Percentiles rank a stretch among this genome's conserved stretches.
phyloP scores from a whole-genome alignment of 2,113 vertebrate species.

The Dascyllus trimaculatus region DNA sequence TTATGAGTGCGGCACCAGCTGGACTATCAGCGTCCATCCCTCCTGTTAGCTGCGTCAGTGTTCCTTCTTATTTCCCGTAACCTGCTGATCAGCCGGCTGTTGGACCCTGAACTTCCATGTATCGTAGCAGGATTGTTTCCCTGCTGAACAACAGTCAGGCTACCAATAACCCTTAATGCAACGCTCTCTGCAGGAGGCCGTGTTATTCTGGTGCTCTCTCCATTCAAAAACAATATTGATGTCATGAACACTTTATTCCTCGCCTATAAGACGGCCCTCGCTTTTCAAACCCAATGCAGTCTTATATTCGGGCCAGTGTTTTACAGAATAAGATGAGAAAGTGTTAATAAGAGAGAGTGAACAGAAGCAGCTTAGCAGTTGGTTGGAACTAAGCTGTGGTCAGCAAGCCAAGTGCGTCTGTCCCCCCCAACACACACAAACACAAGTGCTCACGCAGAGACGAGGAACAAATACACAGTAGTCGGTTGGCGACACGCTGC shows the following conservation, averaged over 20 bases:
- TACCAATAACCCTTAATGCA: neutral
- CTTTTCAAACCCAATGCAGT: neutral
- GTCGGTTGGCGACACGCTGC: slow-evolving; percentile 34
- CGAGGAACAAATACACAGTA: slow-evolving; percentile 47
- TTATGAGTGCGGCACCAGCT: neutral
- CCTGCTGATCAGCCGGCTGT: slow-evolving; percentile 62
- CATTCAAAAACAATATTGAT: neutral
- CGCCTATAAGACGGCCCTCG: neutral
- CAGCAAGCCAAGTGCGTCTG: slow-evolving; percentile 24
- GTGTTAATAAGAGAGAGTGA: neutral
- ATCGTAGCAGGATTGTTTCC: neutral
- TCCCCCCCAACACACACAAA: neutral
- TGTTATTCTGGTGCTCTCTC: neutral
- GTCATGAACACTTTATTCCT: neutral
- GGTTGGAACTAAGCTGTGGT: slow-evolving; percentile 23
- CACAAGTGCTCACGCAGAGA: neutral
- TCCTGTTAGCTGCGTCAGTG: neutral
- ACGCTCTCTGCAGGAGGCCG: neutral
- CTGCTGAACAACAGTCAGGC: neutral
- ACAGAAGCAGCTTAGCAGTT: slow-evolving; percentile 49
- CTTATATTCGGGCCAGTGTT: neutral
- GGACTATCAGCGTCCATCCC: neutral
- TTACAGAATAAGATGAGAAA: neutral
- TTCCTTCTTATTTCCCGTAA: slow-evolving; percentile 29
- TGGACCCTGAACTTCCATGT: neutral